Evolutionary conservation across 2,888 invertebrate genomes (phyloP).

Genomic region (Matsumyia berberina): DNA sequence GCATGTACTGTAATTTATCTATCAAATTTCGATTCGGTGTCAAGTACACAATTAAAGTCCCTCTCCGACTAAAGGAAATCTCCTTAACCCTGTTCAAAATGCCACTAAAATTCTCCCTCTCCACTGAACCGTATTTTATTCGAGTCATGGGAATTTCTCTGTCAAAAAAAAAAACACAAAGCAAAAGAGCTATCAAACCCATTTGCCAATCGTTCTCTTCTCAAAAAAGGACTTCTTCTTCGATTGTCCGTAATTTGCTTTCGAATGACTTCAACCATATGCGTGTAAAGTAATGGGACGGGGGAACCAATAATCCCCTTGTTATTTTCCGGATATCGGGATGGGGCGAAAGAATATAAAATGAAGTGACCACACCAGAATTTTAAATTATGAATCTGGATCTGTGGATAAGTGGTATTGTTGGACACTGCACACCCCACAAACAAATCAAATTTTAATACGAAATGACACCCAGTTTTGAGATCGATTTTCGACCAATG

Average conservation of each 20-base stretch:
- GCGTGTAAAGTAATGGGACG: slow-evolving; percentile 12
- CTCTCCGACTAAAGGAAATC: too few species aligned
- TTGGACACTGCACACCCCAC: neutral
- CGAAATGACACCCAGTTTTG: slow-evolving; percentile 24
- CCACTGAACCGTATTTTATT: slow-evolving; percentile 27
- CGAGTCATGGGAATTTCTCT: slow-evolving; percentile 43
- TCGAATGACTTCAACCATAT: slow-evolving; percentile 61
- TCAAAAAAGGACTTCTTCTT: slow-evolving; percentile 16
- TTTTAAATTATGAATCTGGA: slow-evolving; percentile 58
- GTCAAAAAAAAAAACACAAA: slow-evolving; percentile 13
- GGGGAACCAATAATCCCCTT: slow-evolving; percentile 19
- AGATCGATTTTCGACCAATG: slow-evolving; percentile 28
- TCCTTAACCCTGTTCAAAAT: neutral
- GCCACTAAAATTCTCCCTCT: neutral
- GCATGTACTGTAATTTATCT: too few species aligned
- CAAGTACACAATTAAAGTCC: neutral
- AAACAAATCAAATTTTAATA: slow-evolving; percentile 55
- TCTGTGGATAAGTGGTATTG: slow-evolving; percentile 18
- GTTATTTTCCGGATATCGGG: slow-evolving; percentile 1
- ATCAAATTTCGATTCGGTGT: too few species aligned
- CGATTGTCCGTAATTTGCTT: slow-evolving; percentile 55
- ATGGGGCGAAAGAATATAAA: neutral
- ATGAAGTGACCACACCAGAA: slow-evolving; percentile 45
- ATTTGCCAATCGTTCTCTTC: slow-evolving; percentile 45
- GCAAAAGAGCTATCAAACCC: slow-evolving; percentile 48